Base-by-base conservation (phyloP, 2,797 vertebrate species). In the Molossus molossus region DNA sequence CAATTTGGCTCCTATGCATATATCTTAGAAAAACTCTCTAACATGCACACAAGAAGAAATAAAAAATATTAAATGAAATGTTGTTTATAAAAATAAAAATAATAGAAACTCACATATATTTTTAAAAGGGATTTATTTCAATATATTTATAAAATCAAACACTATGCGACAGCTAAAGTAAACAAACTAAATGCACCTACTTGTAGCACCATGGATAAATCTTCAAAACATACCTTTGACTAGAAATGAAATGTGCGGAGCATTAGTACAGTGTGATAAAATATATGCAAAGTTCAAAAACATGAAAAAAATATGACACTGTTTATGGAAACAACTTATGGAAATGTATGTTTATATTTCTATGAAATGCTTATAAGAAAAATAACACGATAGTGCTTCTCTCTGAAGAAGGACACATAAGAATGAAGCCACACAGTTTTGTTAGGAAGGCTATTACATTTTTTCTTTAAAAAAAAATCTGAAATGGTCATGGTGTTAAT, bases 81-180 rank as follows among this genome's bases (percentile, higher is more conserved):
- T 77, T 87, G 25, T 79, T 96, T 53, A 50, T 45, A 37, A 83
- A 94, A 87, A 53, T 27, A 93, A 93, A 93, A 94, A 62, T 11
- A 48, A 81, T 4, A 58, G n/a, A 10, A 85, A 88, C 14, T 9
- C 58, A 91, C 95, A 94, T 84, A 69, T 81, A 76, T 53, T 81
- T 60, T 81, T 81, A n/a, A 58, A 87, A 67, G 79, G 5, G 15
- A 69, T 65, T 58, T 77, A 69, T 62, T 87, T 93, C 84, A 69
- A 69, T 62, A 45, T 40, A 62, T 58, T 67, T 69, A 85, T 70
- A 80, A 91, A 76, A 62, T 70, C 2, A 84, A 95, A 75, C 23
- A 80, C 9, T 20, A 5, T 57, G 37, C 11, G 67, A 37, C 23
- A 94, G 6, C 14, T 87, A 79, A 90, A 86, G 64, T 37, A 11